Evolutionary conservation across 2,113 vertebrate species (phyloP).

Genomic region (Gymnobelideus leadbeateri): DNA sequence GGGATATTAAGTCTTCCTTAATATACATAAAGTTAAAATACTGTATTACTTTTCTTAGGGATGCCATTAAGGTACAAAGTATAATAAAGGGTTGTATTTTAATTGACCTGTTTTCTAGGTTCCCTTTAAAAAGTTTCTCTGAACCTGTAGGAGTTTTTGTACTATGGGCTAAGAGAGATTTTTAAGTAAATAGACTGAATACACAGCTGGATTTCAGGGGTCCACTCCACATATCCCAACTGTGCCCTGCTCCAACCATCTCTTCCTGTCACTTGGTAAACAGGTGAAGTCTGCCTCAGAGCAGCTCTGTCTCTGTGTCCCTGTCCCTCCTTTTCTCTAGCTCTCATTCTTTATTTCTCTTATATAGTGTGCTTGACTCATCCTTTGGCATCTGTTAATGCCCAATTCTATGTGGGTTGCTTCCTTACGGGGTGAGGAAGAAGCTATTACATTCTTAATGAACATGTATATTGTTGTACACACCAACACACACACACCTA

Average conservation of each 20-base stretch:
- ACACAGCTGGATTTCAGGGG: slow-evolving; percentile 80
- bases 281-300: slow-evolving; percentile 3
- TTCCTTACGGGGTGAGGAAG: slow-evolving; percentile 57
- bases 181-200: slow-evolving; percentile 81
- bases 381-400: slow-evolving; percentile 28
- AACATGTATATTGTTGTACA: not conserved
- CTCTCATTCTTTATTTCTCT: slow-evolving; percentile 53
- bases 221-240: slow-evolving; percentile 73
- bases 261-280: slow-evolving; percentile 33
- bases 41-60: slow-evolving; percentile 77
- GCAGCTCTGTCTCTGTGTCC: slow-evolving; percentile 11
- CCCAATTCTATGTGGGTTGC: not conserved
- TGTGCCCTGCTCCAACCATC: slow-evolving; percentile 37
- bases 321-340: slow-evolving; percentile 40
- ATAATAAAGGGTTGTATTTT: slow-evolving; percentile 78
- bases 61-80: slow-evolving; percentile 78
- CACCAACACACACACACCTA: not conserved
- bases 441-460: slow-evolving; percentile 10
- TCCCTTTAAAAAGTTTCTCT: slow-evolving; percentile 74
- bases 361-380: slow-evolving; percentile 11
- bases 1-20: slow-evolving; percentile 62
- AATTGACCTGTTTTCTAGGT: slow-evolving; percentile 76
- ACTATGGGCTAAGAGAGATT: slow-evolving; percentile 75
- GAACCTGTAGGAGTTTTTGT: slow-evolving; percentile 78
- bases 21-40: slow-evolving; percentile 58